These are phyloP conservation scores for Ceyx melanurus DNA, from an alignment of 2,113 vertebrate genomes.

Conservation along the genomic window DNA sequence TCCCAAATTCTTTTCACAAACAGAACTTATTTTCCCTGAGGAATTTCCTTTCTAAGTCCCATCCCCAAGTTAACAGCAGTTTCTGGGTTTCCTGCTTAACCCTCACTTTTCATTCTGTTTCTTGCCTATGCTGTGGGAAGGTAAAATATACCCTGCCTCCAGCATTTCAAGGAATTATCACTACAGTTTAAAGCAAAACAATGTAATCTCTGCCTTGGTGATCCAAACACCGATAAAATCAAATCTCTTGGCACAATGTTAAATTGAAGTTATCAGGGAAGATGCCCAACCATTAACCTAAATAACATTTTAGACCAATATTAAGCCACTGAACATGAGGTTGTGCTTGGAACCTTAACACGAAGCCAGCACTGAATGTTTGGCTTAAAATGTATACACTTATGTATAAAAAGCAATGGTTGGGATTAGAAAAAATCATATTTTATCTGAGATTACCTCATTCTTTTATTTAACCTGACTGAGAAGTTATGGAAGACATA, in stretches of 20 bases:
- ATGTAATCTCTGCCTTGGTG: not conserved
- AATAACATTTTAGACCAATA: not conserved
- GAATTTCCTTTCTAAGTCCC: not conserved
- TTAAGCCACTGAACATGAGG: not conserved
- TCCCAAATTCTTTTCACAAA: not conserved
- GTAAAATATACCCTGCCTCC: not conserved
- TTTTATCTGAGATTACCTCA: not conserved
- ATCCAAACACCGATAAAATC: not conserved
- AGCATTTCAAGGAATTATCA: not conserved
- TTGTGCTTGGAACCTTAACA: not conserved
- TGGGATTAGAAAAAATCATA: not conserved
- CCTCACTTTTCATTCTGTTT: not conserved
- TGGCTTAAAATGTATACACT: not conserved
- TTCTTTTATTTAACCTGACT: not conserved
- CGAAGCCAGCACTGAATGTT: not conserved
- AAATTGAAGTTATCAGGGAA: not conserved
- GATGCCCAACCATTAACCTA: not conserved
- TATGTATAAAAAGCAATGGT: not conserved
- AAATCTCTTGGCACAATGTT: not conserved
- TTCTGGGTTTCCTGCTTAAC: not conserved
- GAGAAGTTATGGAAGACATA: not conserved
- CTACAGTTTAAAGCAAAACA: not conserved
- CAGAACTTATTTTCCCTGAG: not conserved
- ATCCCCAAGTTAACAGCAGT: not conserved
- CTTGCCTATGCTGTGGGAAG: not conserved